Base-by-base conservation (phyloP, 2,113 vertebrate species). In the Speoplatyrhinus poulsoni region DNA sequence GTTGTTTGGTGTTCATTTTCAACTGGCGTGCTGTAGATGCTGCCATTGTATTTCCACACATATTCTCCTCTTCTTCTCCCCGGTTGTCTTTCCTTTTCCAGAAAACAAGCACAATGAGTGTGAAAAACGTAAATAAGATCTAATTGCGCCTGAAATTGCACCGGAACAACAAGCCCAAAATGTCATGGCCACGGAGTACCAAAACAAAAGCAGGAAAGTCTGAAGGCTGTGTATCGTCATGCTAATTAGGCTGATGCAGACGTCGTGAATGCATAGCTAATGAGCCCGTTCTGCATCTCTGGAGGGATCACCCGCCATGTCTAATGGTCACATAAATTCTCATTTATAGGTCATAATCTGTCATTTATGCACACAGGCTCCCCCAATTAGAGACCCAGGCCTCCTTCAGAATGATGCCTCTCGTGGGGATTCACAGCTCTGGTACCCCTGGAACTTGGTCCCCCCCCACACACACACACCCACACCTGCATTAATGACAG, bases 321-420 rank as follows among this genome's bases (percentile, higher is more conserved):
- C 86, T 91, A 93, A 92, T 91, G 84, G 88, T 84, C 92, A 91
- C 92, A 93, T 93, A 93, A 93, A 93, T 93, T 92, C 87, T 85
- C 90, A 91, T 93, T 93, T 92, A 93, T 92, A 90, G 91, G 89
- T 93, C 90, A 90, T 93, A 92, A 93, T 93, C 91, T 87, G 82
- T 91, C 90, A 92, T 90, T 90, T 91, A 91, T 90, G 89, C 90
- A 91, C 83, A 87, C 79, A 80, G 80, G 73, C 76, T 73, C 69
- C 86, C 26, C 87, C 93, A 91, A 93, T 92, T 93, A 93, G 88
- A 85, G 71, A 83, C 74, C 73, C 52, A 19, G 80, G 79, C 67
- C 69, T 41, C 82, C 80, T 86, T 76, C 75, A 82, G 85, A 82
- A 72, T 85, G 77, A 87, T 86, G 83, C 54, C 73, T 89, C 92